These are phyloP conservation scores for Luffia ferchaultella DNA, from an alignment of 2,888 invertebrate genomes.

Conservation along the genomic window DNA sequence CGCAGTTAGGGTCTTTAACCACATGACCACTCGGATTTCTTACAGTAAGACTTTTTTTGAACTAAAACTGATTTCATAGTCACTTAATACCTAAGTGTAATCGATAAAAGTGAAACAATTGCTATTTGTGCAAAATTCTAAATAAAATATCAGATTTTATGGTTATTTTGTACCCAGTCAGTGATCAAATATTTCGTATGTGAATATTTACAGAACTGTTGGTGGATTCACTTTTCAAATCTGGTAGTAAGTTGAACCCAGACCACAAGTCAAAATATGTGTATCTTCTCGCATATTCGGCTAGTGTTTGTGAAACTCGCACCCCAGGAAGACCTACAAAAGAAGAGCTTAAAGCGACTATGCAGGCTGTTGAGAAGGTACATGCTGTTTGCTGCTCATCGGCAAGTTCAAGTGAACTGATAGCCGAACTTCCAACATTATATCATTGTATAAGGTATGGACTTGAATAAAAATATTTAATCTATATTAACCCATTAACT, in stretches of 20 bases:
- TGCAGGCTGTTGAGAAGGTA: constrained; percentile 92
- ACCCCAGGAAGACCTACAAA: constrained; percentile 77
- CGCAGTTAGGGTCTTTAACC: too few species aligned
- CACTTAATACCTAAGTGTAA: too few species aligned
- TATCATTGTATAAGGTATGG: constrained; percentile 87
- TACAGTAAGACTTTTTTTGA: too few species aligned
- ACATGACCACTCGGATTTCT: too few species aligned
- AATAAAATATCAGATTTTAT: too few species aligned
- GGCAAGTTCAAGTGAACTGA: constrained; percentile 91
- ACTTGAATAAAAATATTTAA: neutral
- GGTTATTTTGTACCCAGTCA: too few species aligned
- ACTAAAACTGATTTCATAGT: too few species aligned
- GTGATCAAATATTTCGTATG: too few species aligned
- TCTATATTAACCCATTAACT: too few species aligned
- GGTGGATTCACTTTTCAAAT: constrained; percentile 92
- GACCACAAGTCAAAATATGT: constrained; percentile 98
- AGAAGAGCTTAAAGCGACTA: constrained; percentile 91
- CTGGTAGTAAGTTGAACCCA: constrained; percentile 93
- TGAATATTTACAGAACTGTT: constrained; percentile 80
- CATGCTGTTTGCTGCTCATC: constrained; percentile 89
- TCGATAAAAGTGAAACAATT: too few species aligned
- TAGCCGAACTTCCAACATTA: constrained; percentile 89
- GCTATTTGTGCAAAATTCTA: too few species aligned
- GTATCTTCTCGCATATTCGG: constrained; percentile 91
- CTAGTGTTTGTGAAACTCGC: constrained; percentile 86